Base-by-base conservation (phyloP, 2,797 vertebrate species). In the Antennarius maculatus region DNA sequence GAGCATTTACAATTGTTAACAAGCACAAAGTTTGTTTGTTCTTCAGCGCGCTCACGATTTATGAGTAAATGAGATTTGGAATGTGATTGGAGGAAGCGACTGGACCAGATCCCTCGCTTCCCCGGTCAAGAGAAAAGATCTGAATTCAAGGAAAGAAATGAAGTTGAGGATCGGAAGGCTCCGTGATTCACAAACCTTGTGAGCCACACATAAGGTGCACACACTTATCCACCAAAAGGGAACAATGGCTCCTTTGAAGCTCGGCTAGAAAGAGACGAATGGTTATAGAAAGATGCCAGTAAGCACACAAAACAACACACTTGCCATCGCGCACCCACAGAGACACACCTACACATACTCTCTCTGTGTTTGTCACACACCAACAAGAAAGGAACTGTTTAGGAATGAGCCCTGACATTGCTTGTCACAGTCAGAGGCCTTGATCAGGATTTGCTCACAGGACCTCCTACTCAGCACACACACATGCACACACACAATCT, bases 381-480 rank as follows among this genome's bases (percentile, higher is more conserved):
- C 59, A 53, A 81, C 84, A 86, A 83, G 81, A 88, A 83, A 85
- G 76, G 69, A 86, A 76, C 77, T 77, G 80, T 85, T 88, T 69
- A 86, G 77, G 84, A 86, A 86, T 53, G 69, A 81, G 81, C 73
- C 81, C 85, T 87, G 86, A 89, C 89, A 87, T 81, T 42, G 85
- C 85, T 83, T 82, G 88, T 88, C 87, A 87, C 88, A 91, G 89
- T 85, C 86, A 82, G 81, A 87, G 86, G 86, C 84, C 88, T 88
- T 91, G 91, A 90, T 90, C 84, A 86, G 85, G 85, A 86, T 88
- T 88, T 79, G 75, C 81, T 82, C 83, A 68, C 80, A 87, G 74
- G 89, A 88, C 87, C 86, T 85, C 88, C 89, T 82, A 89, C 86
- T 84, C 85, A 85, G 78, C 78, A 59, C 79, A 79, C 76, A 83